Percentiles rank a stretch among this genome's conserved stretches.
Conservation (phyloP, 2,113 vertebrate species). For the Serilophus lunatus region DNA sequence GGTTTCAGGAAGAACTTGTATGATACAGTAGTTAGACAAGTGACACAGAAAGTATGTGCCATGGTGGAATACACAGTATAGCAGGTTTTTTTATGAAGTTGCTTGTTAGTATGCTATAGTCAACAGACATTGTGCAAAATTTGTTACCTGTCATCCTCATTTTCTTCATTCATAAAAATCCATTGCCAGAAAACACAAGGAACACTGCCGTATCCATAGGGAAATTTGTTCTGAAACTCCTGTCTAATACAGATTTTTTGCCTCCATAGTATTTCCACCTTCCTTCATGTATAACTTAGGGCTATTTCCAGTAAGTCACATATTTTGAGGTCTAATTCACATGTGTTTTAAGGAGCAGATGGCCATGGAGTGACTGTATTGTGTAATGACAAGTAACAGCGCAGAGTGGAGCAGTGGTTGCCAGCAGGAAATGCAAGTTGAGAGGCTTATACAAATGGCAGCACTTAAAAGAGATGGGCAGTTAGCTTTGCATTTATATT, state of each 20-base stretch:
- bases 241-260: not conserved
- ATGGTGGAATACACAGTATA: not conserved
- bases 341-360: not conserved
- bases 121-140: not conserved
- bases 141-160: not conserved
- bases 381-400: not conserved
- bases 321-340: not conserved
- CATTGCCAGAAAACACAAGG: not conserved
- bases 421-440: constrained; percentile 16
- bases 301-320: constrained; percentile 10
- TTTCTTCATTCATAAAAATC: not conserved
- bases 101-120: not conserved
- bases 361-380: not conserved
- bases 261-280: not conserved
- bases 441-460: not conserved
- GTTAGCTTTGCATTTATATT: not conserved
- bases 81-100: not conserved
- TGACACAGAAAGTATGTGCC: not conserved
- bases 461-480: not conserved
- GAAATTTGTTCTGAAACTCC: not conserved
- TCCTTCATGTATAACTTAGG: not conserved
- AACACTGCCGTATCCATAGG: not conserved
- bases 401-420: not conserved
- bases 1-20: not conserved
- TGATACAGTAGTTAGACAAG: not conserved